phyloP scores from a whole-genome alignment of 2,888 invertebrate genomes.

The Clostera curtula region DNA sequence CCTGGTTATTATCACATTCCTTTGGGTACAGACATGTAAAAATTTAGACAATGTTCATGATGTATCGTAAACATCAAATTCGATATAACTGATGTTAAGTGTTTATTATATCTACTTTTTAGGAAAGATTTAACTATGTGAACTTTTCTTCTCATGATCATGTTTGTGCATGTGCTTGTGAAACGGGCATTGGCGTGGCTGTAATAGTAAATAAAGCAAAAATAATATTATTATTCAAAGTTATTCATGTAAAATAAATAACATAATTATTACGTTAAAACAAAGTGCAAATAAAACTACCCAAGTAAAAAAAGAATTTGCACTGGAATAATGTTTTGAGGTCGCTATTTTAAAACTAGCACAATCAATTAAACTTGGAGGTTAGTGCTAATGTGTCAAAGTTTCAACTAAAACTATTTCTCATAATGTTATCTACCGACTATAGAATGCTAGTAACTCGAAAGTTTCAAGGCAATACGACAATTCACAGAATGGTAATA shows the following conservation, averaged over 20 bases:
- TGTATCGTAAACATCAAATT: conserved; percentile 7
- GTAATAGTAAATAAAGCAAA: conserved; percentile 43
- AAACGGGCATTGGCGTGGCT: conserved; percentile 49
- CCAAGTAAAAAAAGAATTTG: conserved; percentile 1
- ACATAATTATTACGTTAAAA: too few relatives aligned
- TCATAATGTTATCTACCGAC: conserved; percentile 23
- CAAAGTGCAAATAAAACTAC: conserved; percentile 5
- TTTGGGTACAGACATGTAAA: conserved; percentile 67
- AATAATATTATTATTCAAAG: conserved; percentile 7
- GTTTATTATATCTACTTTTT: conserved; percentile 18
- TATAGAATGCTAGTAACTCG: conserved; percentile 11
- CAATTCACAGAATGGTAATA: too few relatives aligned
- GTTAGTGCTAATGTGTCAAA: too few relatives aligned
- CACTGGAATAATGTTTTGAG: too few relatives aligned
- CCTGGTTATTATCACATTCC: conserved; percentile 32
- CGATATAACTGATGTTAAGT: conserved; percentile 12
- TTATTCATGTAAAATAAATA: background rate
- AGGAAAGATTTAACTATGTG: background rate
- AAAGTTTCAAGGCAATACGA: conserved; percentile 26
- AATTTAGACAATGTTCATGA: conserved; percentile 24
- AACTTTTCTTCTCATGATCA: conserved; percentile 18
- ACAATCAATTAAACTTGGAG: too few relatives aligned
- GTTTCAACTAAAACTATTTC: conserved; percentile 14
- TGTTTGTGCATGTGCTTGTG: conserved; percentile 38
- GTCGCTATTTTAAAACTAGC: too few relatives aligned